These are phyloP conservation scores for Catharus minimus DNA, from an alignment of 2,113 vertebrate species.

Conservation along the genomic window DNA sequence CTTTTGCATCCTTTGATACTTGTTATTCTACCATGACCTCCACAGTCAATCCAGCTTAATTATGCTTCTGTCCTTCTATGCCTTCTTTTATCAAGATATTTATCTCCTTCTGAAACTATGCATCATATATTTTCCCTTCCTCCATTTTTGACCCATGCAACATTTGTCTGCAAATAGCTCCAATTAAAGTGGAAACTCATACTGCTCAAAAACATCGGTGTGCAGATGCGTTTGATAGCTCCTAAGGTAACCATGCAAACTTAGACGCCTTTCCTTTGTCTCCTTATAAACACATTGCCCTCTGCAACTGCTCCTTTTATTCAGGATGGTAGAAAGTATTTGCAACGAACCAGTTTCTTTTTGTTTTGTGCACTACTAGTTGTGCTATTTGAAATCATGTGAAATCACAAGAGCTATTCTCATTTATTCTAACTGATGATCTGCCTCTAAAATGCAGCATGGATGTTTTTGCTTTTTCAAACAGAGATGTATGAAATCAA, in stretches of 20 bases:
- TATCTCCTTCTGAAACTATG: background rate
- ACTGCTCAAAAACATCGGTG: background rate
- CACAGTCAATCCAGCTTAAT: slow-evolving; percentile 21
- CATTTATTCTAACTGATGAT: background rate
- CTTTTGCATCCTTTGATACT: slow-evolving; percentile 47
- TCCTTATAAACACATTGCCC: background rate
- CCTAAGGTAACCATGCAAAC: background rate
- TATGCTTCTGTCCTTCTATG: slow-evolving; percentile 3
- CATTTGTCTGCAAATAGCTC: background rate
- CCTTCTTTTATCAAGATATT: background rate
- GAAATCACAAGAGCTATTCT: background rate
- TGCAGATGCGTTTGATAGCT: background rate
- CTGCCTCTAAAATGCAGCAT: background rate
- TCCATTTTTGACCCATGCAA: background rate
- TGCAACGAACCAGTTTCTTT: background rate
- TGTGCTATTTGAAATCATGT: background rate
- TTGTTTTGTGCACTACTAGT: background rate
- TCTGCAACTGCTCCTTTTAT: background rate
- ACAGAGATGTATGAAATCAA: background rate
- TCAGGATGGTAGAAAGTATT: accelerated
- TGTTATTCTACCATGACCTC: slow-evolving; percentile 33
- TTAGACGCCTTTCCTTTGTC: background rate
- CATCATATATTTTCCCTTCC: background rate
- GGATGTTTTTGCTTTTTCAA: background rate
- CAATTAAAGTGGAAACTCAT: slow-evolving; percentile 12